Evolutionary conservation across 2,888 invertebrate species (phyloP).

Genomic region (Chorisops tibialis): DNA sequence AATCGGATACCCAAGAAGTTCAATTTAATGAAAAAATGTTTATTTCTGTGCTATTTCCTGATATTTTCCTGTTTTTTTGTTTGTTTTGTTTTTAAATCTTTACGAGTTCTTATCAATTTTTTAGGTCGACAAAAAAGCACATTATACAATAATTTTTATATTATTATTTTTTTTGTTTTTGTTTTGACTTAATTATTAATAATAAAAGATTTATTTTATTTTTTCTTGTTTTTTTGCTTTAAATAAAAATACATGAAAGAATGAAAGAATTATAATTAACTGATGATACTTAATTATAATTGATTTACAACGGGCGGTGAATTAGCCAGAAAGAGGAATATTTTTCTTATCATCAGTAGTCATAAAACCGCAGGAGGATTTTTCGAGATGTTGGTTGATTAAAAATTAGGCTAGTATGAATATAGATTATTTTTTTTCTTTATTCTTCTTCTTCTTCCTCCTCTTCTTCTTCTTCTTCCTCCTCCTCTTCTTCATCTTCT

Average conservation of each 20-base stretch:
- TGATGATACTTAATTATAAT: conserved; percentile 34
- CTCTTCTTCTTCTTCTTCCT: conserved; percentile 41
- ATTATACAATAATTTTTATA: conserved; percentile 25
- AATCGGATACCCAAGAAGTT: not conserved
- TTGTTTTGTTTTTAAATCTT: not conserved
- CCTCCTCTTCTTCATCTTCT: conserved; percentile 56
- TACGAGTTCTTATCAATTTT: not conserved
- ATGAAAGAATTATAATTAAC: conserved; percentile 34
- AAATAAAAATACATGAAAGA: conserved; percentile 35
- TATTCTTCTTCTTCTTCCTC: conserved; percentile 46
- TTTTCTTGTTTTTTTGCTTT: conserved; percentile 30
- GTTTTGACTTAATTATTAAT: conserved; percentile 28
- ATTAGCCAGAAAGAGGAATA: conserved; percentile 38
- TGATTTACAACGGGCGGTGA: conserved; percentile 13
- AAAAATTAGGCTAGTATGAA: conserved; percentile 17
- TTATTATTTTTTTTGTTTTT: conserved; percentile 2
- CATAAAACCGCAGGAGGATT: conserved; percentile 49
- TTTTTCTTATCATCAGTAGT: conserved; percentile 50
- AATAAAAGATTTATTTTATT: conserved; percentile 27
- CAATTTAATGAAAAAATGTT: not conserved
- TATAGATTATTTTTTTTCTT: conserved; percentile 41
- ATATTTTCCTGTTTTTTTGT: not conserved
- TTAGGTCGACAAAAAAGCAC: conserved; percentile 27
- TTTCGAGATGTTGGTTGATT: conserved; percentile 15
- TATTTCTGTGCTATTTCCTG: conserved; percentile 8